These are phyloP conservation scores for Rousettus madagascariensis DNA, from an alignment of 2,797 vertebrate species.

Conservation along the genomic window DNA sequence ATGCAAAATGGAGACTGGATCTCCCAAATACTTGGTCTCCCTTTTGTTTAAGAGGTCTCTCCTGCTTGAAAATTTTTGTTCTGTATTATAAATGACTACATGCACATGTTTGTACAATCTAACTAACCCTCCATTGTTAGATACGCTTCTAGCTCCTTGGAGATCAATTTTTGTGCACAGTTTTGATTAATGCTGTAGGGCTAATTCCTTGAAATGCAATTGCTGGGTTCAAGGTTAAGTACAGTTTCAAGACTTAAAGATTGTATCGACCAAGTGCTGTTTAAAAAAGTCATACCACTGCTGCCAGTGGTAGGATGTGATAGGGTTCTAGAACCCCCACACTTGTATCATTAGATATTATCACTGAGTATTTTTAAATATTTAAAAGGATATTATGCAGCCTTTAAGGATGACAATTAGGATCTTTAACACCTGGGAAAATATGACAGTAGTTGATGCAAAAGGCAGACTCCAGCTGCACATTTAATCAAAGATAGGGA, in stretches of 20 bases:
- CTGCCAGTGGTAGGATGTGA: neutral
- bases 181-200: neutral
- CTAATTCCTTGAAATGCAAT: neutral
- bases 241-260: neutral
- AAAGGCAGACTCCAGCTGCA: neutral
- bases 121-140: neutral
- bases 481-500: neutral
- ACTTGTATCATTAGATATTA: neutral
- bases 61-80: neutral
- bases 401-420: neutral
- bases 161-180: neutral
- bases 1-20: neutral
- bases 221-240: neutral
- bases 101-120: neutral
- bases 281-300: neutral
- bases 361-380: neutral
- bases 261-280: neutral
- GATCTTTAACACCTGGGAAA: neutral
- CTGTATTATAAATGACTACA: neutral
- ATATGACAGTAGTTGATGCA: neutral
- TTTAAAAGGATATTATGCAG: neutral
- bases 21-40: neutral
- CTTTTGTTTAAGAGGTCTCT: neutral
- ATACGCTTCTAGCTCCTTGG: neutral
- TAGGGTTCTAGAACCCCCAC: neutral